A percentile compares a stretch with the other conserved stretches of the same genome.
phyloP scores from a whole-genome alignment of 1,140 invertebrate species.

The Hyphantria cunea region DNA sequence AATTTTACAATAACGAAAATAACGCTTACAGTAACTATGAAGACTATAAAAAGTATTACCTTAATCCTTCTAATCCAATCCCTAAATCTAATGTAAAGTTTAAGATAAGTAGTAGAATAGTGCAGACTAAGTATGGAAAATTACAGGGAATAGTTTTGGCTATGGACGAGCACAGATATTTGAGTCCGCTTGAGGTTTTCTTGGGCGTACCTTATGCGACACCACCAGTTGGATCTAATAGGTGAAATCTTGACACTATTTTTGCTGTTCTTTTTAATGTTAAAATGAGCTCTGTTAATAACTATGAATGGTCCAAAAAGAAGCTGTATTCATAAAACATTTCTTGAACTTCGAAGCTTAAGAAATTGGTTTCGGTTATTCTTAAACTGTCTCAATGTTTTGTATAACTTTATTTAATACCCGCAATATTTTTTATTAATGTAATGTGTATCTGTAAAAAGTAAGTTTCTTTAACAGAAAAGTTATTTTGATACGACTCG shows the following conservation, averaged over 20 bases:
- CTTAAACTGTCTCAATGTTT: no score
- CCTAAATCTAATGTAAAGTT: constrained; percentile 73
- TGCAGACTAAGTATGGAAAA: constrained; percentile 91
- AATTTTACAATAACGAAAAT: constrained; percentile 66
- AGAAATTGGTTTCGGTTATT: no score
- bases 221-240: constrained; percentile 92
- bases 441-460: no score
- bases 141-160: constrained; percentile 90
- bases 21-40: constrained; percentile 72
- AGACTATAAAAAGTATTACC: constrained; percentile 72
- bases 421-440: no score
- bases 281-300: constrained; percentile 6
- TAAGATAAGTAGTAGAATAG: constrained; percentile 87
- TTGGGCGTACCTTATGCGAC: constrained; percentile 97
- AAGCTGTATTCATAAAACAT: no score
- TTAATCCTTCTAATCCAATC: constrained; percentile 66
- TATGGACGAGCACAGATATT: constrained; percentile 87
- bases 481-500: no score
- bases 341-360: no score
- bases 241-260: constrained; percentile 63
- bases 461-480: no score
- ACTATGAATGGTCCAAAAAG: not conserved
- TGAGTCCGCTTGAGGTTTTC: constrained; percentile 92
- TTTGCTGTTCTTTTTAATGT: not conserved
- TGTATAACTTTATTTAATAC: no score